A percentile compares a stretch with the other conserved stretches of the same genome.
These are phyloP conservation scores for Crenuchus spilurus DNA, from an alignment of 2,797 vertebrate species.

Conservation along the genomic window DNA sequence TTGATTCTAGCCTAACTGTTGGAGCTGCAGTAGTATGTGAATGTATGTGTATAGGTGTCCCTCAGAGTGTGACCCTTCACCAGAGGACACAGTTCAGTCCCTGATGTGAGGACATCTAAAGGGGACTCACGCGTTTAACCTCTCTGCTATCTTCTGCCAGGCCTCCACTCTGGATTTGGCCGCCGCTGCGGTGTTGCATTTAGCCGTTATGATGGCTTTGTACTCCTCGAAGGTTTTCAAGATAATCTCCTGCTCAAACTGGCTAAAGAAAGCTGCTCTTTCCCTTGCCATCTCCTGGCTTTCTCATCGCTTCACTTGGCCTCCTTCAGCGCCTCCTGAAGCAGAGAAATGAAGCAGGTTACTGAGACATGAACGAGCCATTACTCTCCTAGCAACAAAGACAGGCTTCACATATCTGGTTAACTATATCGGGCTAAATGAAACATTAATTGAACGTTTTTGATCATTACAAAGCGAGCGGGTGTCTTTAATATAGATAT, in stretches of 20 bases:
- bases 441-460: too few relatives aligned
- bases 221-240: slow-evolving; percentile 50
- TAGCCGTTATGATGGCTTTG: slow-evolving; percentile 46
- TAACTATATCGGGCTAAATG: slow-evolving; percentile 32
- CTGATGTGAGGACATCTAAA: background rate
- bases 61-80: too few relatives aligned
- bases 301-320: background rate
- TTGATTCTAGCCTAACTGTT: too few relatives aligned
- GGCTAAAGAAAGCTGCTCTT: slow-evolving; percentile 50
- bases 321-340: background rate
- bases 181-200: slow-evolving; percentile 51
- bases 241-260: slow-evolving; percentile 48
- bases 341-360: background rate
- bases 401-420: background rate
- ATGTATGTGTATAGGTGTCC: too few relatives aligned
- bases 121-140: slow-evolving; percentile 45
- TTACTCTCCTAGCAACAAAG: background rate
- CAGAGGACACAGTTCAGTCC: too few relatives aligned
- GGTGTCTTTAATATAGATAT: too few relatives aligned
- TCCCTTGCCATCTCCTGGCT: slow-evolving; percentile 39
- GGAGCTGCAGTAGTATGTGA: too few relatives aligned
- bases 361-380: background rate
- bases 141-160: slow-evolving; percentile 48
- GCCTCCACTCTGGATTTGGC: slow-evolving; percentile 48
- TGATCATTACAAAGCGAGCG: too few relatives aligned